Conservation (phyloP, 2,113 vertebrate species). For the Mesocricetus auratus region DNA sequence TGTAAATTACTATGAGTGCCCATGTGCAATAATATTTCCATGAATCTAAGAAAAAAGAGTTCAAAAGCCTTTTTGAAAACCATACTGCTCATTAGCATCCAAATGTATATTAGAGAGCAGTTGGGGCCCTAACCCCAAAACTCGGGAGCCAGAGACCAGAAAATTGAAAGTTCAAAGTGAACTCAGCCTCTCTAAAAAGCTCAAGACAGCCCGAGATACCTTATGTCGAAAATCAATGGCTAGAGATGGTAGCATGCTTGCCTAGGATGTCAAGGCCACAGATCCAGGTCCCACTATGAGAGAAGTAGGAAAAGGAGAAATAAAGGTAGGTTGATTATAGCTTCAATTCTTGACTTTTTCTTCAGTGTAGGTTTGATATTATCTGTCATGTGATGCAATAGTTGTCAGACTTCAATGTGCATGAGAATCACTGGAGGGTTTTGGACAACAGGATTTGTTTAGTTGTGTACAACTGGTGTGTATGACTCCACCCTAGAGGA, state of each 20-base stretch:
- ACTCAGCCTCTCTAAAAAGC: background rate
- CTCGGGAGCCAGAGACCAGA: background rate
- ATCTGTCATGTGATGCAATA: background rate
- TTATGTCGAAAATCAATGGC: background rate
- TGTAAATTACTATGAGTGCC: background rate
- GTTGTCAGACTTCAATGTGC: background rate
- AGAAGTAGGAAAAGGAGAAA: background rate
- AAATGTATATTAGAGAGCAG: background rate
- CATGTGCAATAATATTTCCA: background rate
- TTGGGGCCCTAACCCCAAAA: background rate
- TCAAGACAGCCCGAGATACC: background rate
- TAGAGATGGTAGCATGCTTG: background rate
- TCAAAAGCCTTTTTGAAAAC: background rate
- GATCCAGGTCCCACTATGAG: background rate
- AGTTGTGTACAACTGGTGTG: background rate
- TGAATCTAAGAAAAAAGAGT: background rate
- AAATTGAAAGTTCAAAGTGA: background rate
- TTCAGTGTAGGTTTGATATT: constrained; percentile 6
- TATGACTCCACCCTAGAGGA: background rate
- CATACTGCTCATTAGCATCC: background rate
- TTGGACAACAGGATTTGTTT: background rate
- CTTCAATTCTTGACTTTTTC: constrained; percentile 11
- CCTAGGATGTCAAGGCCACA: background rate
- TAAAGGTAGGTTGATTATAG: background rate
- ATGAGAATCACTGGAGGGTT: background rate